Evolutionary conservation across 2,888 invertebrate genomes (phyloP).

Genomic region (Stegana nigrithorax): DNA sequence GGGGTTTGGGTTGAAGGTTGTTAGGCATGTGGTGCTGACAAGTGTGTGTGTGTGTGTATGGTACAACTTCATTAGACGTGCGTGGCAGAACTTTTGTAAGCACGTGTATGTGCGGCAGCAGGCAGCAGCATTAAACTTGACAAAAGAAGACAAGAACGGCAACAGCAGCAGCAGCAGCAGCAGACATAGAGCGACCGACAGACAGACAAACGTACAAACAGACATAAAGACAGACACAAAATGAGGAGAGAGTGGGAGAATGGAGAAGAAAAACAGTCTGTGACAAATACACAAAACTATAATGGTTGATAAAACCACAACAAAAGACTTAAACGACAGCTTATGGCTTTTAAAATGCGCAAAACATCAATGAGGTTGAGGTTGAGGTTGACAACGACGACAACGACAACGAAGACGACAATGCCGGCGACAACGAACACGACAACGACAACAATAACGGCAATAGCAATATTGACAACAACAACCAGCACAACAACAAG

Average conservation of each 20-base stretch:
- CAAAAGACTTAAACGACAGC: slow-evolving; percentile 45
- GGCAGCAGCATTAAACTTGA: too few relatives aligned
- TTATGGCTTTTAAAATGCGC: slow-evolving; percentile 32
- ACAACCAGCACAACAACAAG: too few relatives aligned
- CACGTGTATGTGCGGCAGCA: too few relatives aligned
- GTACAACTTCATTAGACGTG: too few relatives aligned
- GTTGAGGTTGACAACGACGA: slow-evolving; percentile 25
- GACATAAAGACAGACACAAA: background rate
- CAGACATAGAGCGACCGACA: too few relatives aligned
- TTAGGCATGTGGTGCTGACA: too few relatives aligned
- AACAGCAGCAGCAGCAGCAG: background rate
- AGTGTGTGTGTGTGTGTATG: background rate
- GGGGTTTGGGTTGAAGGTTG: too few relatives aligned
- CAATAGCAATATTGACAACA: background rate
- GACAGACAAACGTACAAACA: slow-evolving; percentile 20
- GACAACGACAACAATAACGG: background rate
- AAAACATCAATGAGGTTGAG: background rate
- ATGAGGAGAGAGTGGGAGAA: too few relatives aligned
- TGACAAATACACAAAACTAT: background rate
- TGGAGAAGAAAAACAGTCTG: too few relatives aligned
- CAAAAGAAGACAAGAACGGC: background rate
- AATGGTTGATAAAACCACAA: slow-evolving; percentile 40
- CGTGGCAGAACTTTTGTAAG: too few relatives aligned
- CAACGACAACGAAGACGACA: background rate
- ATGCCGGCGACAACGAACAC: background rate